Percentiles rank a stretch among this genome's conserved stretches.
These are phyloP conservation scores for Bradypodion ventrale DNA, from an alignment of 2,797 vertebrate genomes.

Conservation along the genomic window DNA sequence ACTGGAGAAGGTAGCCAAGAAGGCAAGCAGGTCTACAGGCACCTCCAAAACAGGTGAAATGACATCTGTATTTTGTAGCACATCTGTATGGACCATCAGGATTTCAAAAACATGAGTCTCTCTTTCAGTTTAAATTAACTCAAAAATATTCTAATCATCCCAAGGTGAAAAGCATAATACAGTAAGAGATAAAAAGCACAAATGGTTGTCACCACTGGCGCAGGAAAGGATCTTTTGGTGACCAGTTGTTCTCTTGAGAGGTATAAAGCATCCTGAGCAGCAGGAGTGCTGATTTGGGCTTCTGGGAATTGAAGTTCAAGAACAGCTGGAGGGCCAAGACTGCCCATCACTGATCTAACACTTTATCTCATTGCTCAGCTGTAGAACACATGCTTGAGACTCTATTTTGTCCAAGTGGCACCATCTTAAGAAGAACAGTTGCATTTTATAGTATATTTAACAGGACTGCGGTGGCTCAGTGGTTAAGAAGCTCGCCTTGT, in stretches of 20 bases:
- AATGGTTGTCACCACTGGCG: not conserved
- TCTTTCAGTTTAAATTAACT: not conserved
- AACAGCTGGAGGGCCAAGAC: too few relatives aligned
- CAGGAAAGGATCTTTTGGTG: not conserved
- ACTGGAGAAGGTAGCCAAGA: too few relatives aligned
- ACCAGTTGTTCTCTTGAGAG: not conserved
- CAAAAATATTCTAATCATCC: not conserved
- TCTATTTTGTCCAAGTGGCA: not conserved
- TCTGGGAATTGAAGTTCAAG: too few relatives aligned
- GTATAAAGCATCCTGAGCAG: not conserved
- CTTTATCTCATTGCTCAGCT: not conserved
- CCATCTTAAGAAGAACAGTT: not conserved
- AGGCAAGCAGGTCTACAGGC: too few relatives aligned
- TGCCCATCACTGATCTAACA: too few relatives aligned
- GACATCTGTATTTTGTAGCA: not conserved
- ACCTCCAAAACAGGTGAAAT: too few relatives aligned
- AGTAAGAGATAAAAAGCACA: not conserved
- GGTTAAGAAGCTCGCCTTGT: too few relatives aligned
- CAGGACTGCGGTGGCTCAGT: too few relatives aligned
- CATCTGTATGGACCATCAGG: not conserved
- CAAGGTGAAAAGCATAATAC: not conserved
- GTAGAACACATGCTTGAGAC: not conserved
- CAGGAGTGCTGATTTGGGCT: too few relatives aligned
- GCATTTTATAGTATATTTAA: not conserved
- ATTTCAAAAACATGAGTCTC: not conserved